Base-by-base conservation (phyloP, 2,797 vertebrate species). In the Epinephelus awoara region DNA sequence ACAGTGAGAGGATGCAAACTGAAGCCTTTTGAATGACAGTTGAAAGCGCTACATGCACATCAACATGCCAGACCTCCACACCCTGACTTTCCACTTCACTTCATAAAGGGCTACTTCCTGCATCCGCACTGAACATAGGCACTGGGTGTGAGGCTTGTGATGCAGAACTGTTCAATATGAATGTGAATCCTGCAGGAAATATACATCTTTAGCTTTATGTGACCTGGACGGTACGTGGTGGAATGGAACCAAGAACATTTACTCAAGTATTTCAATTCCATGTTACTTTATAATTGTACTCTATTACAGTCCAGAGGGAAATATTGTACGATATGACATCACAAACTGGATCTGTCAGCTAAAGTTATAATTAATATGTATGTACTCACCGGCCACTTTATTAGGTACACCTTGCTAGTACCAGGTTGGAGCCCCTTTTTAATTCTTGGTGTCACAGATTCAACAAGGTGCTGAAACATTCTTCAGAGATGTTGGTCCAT, bases 31-130 rank as follows among this genome's bases (percentile, higher is more conserved):
- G 21, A 57, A 42, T 75, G 46, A 58, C 25, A 57, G 42, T 27
- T 13, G 0, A 25, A 71, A 59, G n/a, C 15, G 21, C 21, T n/a
- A 19, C 57, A 27, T 62, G 47, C 57, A 19, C 68, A 21, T 63
- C 59, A 44, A 42, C 34, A 44, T 17, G 38, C 11, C 61, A 25
- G 70, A 49, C 61, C 71, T 57, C 71, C 61, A 64, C 59, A 56
- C n/a, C 29, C 17, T 58, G n/a, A 52, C 46, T 34, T 52, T 61
- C 46, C 46, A 67, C 54, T 59, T 29, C 18, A 51, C 55, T 27
- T 40, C 44, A 58, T 57, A 38, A 38, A 46, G 38, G 38, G 10
- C 55, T 54, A 38, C 38, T 19, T 12, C 57, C 40, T 68, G 63
- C 54, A 6, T 18, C 14, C 18, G 49, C 52, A 18, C 56, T 46